phyloP scores from a whole-genome alignment of 2,797 vertebrate species.

The Heterohyrax brucei region DNA sequence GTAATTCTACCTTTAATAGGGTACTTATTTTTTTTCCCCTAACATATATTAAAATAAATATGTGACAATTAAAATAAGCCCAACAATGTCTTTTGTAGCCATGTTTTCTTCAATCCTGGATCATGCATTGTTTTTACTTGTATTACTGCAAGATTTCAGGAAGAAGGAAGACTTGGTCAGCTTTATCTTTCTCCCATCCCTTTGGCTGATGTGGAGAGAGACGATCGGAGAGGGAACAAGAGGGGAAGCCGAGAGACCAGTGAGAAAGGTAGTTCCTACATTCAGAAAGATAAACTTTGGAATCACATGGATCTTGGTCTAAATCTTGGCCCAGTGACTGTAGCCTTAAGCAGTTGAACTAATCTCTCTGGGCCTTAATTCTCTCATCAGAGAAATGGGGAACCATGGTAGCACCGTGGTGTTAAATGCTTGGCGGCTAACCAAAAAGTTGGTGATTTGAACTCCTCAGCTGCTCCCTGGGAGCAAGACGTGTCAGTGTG shows the following conservation, averaged over 20 bases:
- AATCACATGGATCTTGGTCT: neutral
- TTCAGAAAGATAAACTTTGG: neutral
- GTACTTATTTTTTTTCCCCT: too few relatives aligned
- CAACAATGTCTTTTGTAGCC: neutral
- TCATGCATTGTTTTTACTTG: neutral
- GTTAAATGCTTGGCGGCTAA: too few relatives aligned
- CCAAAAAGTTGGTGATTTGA: too few relatives aligned
- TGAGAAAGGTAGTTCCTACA: neutral
- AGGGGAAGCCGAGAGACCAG: neutral
- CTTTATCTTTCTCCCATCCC: neutral
- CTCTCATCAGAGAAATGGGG: too few relatives aligned
- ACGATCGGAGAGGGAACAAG: neutral
- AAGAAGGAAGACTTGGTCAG: neutral
- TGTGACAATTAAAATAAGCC: neutral
- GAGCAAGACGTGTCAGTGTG: too few relatives aligned
- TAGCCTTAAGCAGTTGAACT: too few relatives aligned
- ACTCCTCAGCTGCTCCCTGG: too few relatives aligned
- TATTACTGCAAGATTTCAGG: rapidly evolving
- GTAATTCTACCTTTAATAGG: too few relatives aligned
- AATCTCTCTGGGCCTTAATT: too few relatives aligned
- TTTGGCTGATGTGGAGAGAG: neutral
- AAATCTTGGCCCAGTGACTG: neutral
- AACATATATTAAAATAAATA: too few relatives aligned
- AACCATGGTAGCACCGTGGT: too few relatives aligned
- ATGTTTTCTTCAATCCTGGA: neutral